Conservation (phyloP, 2,113 vertebrate genomes). For the Dipodomys spectabilis region DNA sequence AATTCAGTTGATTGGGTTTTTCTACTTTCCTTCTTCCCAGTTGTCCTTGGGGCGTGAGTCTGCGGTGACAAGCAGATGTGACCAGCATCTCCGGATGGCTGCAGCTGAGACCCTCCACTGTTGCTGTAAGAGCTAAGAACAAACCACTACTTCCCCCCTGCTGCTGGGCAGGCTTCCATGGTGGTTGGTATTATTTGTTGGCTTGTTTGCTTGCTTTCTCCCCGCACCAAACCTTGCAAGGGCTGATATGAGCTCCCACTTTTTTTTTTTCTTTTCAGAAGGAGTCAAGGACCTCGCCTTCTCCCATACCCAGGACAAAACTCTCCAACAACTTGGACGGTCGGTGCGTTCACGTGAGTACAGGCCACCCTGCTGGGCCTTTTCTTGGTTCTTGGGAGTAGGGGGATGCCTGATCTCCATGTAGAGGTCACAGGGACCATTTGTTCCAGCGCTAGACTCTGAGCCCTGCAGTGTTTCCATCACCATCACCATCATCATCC, state of each 20-base stretch:
- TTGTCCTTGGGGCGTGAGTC: background rate
- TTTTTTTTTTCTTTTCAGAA: background rate
- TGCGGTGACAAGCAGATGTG: background rate
- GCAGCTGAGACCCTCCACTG: background rate
- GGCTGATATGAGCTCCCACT: background rate
- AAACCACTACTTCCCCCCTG: background rate
- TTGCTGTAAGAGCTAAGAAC: background rate
- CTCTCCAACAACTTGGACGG: background rate
- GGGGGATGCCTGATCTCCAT: background rate
- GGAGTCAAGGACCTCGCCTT: background rate
- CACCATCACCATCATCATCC: too few species aligned
- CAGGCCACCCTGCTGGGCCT: rapidly evolving
- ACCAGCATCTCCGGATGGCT: background rate
- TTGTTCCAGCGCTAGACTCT: background rate
- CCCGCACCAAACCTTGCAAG: background rate
- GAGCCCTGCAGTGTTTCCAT: background rate
- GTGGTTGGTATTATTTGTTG: too few species aligned
- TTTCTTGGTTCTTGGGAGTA: background rate
- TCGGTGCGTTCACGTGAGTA: background rate
- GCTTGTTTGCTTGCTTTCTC: background rate
- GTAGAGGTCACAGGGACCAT: background rate
- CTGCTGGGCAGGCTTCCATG: too few species aligned
- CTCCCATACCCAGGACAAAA: background rate
- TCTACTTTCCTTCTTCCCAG: conserved; percentile 24
- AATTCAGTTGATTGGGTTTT: background rate